Evolutionary conservation across 2,888 invertebrate species (phyloP), one percentile per base, ranked within the genome.

Genomic region (Hemistola chrysoprasaria): DNA sequence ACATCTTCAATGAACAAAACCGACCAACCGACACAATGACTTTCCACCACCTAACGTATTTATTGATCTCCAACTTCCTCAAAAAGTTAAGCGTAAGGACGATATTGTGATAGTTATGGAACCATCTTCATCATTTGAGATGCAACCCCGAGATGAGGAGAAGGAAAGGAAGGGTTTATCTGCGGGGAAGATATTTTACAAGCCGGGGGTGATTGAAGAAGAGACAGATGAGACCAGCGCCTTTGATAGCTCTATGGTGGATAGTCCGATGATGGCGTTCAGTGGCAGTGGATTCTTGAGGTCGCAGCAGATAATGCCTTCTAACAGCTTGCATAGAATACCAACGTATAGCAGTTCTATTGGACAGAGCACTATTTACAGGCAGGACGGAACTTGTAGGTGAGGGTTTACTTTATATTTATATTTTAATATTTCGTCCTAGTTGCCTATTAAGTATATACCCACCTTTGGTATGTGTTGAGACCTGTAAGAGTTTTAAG

Each of bases 301-400:
- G 36, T 67, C 81, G 2, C 73, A 80, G 0, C 74, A 76, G 22
- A 73, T 86, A n/a, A 74, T 83, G 6, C 77, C 80, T 0, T 74
- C 83, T 0, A 71, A 78, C 42, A 91, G 91, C 48, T 82, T 91
- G 1, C 90, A 91, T 40, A 82, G 91, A 46, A 89, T 91, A 67
- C 91, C 90, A 6, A 91, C 91, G 1, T 91, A 91, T 38, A 90
- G 90, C 71, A 91, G 91, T 59, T 91, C 91, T 5, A 91, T 91
- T 54, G 90, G 90, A 25, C 89, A 88, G 28, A 90, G 91, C 39
- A 90, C 91, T 24, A 62, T 87, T 1, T 89, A 87, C 48, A 77
- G 91, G 22, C 90, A 87, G 54, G 91, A 91, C 16, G 16, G 16
- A 53, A 90, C 90, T 45, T 90, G 90, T 78, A 90, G 91, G 91